Base-by-base conservation (phyloP, 2,888 invertebrate genomes). In the Rhyacophila evoluta region DNA sequence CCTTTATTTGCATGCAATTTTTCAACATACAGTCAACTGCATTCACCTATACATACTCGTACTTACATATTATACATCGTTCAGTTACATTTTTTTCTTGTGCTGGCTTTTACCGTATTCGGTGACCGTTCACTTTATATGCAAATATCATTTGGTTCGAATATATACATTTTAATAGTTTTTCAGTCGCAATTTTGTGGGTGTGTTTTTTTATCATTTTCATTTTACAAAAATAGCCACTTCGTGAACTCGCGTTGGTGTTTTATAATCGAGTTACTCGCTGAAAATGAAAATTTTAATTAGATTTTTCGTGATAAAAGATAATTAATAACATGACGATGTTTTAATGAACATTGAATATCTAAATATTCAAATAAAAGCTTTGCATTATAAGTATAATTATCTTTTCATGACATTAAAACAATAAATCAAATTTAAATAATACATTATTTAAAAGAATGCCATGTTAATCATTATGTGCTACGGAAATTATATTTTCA, bases 111-210 rank as follows among this genome's bases (percentile, higher is more conserved):
- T 41, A 75, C 72, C 38, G 55, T 11, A 67, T 80, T 77, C 27
- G 75, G 72, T 72, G 80, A 67, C 71, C 55, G 74, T 74, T 78
- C 81, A 81, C 81, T 81, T 75, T 81, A 80, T 81, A 81, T 81
- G 81, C 79, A 81, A 81, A 81, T 81, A 37, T 41, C 29, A 75
- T 73, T 72, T 70, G 39, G 76, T 73, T 69, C 28, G 69, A 28
- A 33, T 55, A 55, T 55, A 55, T 55, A 55, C 15, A 55, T 55
- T 55, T 55, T 55, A 55, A 55, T 55, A 55, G 55, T 55, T 55
- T 55, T 55, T 55, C 55, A 55, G 55, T 55, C 55, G 55, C 55
- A 55, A 55, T 55, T 55, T 55, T 55, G 55, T 55, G 55, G 29
- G n/a, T 39, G 39, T 39, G 8, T 33, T 55, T 15, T 41, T 55